phyloP scores from a whole-genome alignment of 2,888 invertebrate genomes.

The Tiliacea aurago region DNA sequence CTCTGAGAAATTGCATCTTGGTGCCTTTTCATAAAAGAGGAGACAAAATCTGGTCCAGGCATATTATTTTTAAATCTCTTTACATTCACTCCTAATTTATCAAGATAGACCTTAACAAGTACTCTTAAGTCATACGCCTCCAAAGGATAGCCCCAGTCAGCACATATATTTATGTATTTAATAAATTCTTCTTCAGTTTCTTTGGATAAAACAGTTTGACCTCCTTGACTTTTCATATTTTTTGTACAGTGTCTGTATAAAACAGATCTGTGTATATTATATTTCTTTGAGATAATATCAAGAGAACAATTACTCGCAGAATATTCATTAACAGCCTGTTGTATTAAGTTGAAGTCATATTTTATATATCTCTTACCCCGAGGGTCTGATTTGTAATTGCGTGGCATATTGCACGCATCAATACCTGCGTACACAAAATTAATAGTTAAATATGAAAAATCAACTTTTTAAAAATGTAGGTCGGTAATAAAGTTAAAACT shows the following conservation, averaged over 20 bases:
- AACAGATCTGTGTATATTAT: slow-evolving; percentile 50
- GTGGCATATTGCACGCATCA: slow-evolving; percentile 40
- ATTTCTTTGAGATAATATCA: slow-evolving; percentile 45
- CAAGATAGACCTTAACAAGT: slow-evolving; percentile 43
- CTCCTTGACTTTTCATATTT: slow-evolving; percentile 49
- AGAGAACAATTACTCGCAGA: slow-evolving; percentile 43
- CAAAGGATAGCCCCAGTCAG: slow-evolving; percentile 47
- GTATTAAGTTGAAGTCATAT: slow-evolving; percentile 47
- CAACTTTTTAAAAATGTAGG: slow-evolving; percentile 25
- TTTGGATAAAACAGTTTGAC: slow-evolving; percentile 39
- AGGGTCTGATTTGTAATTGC: slow-evolving; percentile 49
- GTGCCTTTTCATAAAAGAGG: slow-evolving; percentile 39
- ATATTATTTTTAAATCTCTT: slow-evolving; percentile 45
- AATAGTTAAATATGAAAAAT: slow-evolving; percentile 30
- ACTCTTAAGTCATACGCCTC: slow-evolving; percentile 43
- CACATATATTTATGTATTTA: slow-evolving; percentile 43
- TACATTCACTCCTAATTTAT: slow-evolving; percentile 40
- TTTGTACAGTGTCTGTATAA: slow-evolving; percentile 47
- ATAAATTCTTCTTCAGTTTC: slow-evolving; percentile 42
- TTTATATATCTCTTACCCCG: slow-evolving; percentile 49
- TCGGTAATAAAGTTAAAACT: slow-evolving; percentile 36
- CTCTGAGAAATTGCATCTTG: slow-evolving; percentile 36
- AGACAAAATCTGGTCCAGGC: slow-evolving; percentile 39
- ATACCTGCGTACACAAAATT: slow-evolving; percentile 44
- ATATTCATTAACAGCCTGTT: slow-evolving; percentile 46